Evolutionary conservation across 2,888 invertebrate species (phyloP).

Genomic region (Apamea monoglypha): DNA sequence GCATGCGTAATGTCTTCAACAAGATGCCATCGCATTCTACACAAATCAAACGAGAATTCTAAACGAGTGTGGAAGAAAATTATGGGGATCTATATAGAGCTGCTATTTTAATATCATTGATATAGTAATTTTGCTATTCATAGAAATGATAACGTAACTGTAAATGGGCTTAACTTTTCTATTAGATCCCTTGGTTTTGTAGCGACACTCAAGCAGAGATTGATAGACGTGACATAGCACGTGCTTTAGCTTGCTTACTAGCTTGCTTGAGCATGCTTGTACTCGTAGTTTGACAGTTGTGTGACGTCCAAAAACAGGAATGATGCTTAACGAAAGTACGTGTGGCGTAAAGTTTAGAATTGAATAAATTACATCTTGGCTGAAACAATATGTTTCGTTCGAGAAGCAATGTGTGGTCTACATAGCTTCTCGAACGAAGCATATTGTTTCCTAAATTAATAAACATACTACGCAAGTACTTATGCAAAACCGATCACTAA

Average conservation of each 20-base stretch:
- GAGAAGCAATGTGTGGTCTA: no score
- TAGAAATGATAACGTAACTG: background rate
- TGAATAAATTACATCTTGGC: no score
- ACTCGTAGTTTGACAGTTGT: background rate
- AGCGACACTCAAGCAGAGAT: background rate
- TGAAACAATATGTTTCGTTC: no score
- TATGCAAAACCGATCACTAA: background rate
- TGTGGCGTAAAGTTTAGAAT: background rate
- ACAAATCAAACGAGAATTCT: slow-evolving; percentile 59
- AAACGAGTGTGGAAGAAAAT: slow-evolving; percentile 63
- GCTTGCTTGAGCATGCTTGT: background rate
- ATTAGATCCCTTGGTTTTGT: background rate
- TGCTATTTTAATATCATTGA: slow-evolving; percentile 21
- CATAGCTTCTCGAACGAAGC: no score
- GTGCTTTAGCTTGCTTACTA: background rate
- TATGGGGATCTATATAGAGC: slow-evolving; percentile 60
- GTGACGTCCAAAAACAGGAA: background rate
- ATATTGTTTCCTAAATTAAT: background rate
- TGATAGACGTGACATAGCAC: background rate
- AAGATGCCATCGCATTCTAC: slow-evolving; percentile 60
- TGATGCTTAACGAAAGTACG: background rate
- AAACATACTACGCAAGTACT: background rate
- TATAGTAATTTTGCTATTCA: background rate
- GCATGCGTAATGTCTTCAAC: slow-evolving; percentile 49
- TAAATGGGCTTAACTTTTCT: background rate